Evolutionary conservation across 2,888 invertebrate species (phyloP).

Genomic region (Tachina grossa): DNA sequence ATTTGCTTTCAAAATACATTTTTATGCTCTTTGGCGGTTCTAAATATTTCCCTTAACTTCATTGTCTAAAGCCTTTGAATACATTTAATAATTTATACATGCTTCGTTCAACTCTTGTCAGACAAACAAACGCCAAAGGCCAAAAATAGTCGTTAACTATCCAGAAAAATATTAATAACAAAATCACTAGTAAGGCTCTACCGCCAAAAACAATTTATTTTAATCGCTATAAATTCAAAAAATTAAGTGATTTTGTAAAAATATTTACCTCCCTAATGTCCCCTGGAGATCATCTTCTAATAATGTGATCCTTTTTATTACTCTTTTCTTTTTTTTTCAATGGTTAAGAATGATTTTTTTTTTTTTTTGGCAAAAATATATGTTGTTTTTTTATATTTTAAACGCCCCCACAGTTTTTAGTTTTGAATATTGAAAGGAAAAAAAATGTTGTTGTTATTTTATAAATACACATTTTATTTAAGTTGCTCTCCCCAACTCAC

Average conservation of each 20-base stretch:
- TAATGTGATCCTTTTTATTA: constrained; percentile 1
- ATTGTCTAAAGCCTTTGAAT: background rate
- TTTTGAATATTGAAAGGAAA: constrained; percentile 40
- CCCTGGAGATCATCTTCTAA: constrained; percentile 10
- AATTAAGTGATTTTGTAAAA: background rate
- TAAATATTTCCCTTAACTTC: background rate
- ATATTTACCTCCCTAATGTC: constrained; percentile 16
- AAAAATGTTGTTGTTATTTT: background rate
- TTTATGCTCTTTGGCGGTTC: constrained; percentile 8
- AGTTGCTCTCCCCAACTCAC: background rate
- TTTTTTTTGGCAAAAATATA: constrained; percentile 53
- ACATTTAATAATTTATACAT: background rate
- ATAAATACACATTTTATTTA: background rate
- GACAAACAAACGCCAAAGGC: constrained; percentile 34
- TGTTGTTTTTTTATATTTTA: constrained; percentile 47
- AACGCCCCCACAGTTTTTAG: constrained; percentile 69
- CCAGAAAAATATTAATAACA: background rate
- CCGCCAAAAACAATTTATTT: background rate
- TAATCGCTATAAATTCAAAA: background rate
- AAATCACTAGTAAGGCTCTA: background rate
- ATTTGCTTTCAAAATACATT: background rate
- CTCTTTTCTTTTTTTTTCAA: background rate
- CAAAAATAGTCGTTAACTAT: background rate
- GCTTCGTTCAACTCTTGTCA: background rate
- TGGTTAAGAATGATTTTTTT: constrained; percentile 24